Base-by-base conservation (phyloP, 2,797 vertebrate species). In the Oryzias dopingdopingensis region DNA sequence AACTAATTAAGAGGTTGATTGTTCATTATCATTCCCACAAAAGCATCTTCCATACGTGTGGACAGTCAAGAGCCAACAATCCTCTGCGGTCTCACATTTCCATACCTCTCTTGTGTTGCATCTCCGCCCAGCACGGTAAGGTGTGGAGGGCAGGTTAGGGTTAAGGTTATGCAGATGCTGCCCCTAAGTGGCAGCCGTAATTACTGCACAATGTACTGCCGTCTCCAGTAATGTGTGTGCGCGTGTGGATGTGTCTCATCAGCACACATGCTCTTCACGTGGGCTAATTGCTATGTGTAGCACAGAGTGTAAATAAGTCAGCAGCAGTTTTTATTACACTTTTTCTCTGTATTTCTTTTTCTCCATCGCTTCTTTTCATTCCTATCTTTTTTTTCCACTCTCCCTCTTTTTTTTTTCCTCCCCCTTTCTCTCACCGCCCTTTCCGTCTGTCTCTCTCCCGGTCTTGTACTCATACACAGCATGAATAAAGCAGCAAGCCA, bases 111-210 rank as follows among this genome's bases (percentile, higher is more conserved):
- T 24, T 29, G 23, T 20, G 49, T 23, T 49, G 45, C 54, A 15
- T 47, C 49, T 56, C 42, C 49, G 18, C 47, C 63, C 50, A 32
- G 59, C 50, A 42, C 70, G 70, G 59, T 46, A 23, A 72, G 77
- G 70, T 51, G 53, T 49, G 26, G 49, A 71, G 79, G 70, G 57
- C 71, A 81, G 67, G 69, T 70, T 72, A 70, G 72, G 81, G 83
- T 82, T 72, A 83, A 87, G 85, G 87, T 87, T 87, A 88, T 77
- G 90, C 90, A 92, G 91, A 92, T 88, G 85, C 90, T 92, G 92
- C 91, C 92, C 91, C 92, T 92, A 92, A 93, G 92, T 90, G 90
- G 91, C 89, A 90, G 84, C 74, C 85, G 77, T 88, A 91, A 92
- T 92, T 92, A 94, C 92, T 94, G 87, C 93, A 94, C 76, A 82